Conservation (phyloP, 2,888 invertebrate species). For the Coleophora flavipennella region DNA sequence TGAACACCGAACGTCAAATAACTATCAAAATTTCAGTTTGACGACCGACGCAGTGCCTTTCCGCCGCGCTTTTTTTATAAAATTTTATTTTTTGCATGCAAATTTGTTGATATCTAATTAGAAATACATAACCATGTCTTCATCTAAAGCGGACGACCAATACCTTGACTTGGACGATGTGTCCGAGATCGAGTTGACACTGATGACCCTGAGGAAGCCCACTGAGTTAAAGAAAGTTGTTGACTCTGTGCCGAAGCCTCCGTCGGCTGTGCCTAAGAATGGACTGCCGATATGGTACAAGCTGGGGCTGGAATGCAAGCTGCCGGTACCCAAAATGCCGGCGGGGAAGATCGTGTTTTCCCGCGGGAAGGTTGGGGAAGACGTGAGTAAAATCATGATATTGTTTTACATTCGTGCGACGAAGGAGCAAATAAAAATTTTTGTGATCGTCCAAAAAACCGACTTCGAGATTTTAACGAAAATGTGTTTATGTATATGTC, state of each 20-base stretch:
- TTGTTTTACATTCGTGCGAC: too few relatives aligned
- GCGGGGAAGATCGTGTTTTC: conserved; percentile 59
- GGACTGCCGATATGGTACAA: conserved; percentile 67
- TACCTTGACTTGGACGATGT: conserved; percentile 33
- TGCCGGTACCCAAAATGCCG: conserved; percentile 69
- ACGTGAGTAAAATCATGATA: conserved; percentile 37
- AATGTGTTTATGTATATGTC: too few relatives aligned
- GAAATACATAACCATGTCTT: conserved; percentile 25
- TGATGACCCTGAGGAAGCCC: conserved; percentile 58
- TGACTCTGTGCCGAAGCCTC: conserved; percentile 58
- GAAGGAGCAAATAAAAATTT: too few relatives aligned
- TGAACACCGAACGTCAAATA: conserved; percentile 27
- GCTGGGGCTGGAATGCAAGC: conserved; percentile 65
- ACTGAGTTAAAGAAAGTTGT: conserved; percentile 60
- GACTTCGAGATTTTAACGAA: too few relatives aligned
- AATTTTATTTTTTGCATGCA: conserved; percentile 17
- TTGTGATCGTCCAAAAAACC: too few relatives aligned
- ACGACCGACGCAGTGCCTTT: conserved; percentile 12
- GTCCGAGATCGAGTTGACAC: conserved; percentile 39
- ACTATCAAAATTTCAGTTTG: conserved; percentile 36
- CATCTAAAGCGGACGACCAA: conserved; percentile 17
- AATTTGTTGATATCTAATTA: conserved; percentile 12
- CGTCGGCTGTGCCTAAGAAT: conserved; percentile 57
- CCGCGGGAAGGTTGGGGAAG: conserved; percentile 67
- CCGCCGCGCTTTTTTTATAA: conserved; percentile 22